Evolutionary conservation across 2,888 invertebrate genomes (phyloP), one percentile per base, ranked within the genome.

Genomic region (Cheilosia pagana): DNA sequence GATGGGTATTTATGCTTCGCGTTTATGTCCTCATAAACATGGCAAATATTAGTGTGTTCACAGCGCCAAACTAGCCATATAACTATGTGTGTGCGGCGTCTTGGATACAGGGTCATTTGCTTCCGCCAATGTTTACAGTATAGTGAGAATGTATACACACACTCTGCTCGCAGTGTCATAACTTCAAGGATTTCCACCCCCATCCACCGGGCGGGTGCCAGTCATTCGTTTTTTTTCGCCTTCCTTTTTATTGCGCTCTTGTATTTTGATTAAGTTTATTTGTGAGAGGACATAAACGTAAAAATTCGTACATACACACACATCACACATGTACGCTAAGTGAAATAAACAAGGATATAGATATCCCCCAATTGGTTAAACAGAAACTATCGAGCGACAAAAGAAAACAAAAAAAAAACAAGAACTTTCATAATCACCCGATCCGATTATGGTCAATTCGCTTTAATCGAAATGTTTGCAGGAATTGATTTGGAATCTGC

Each of bases 221-320:
- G 21, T 16, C 16, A 28, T 8, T 28, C 28, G 28, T 28, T 16
- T 60, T 81, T 81, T 76, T 71, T 65, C 62, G 41, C 6, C 43
- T 52, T 41, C 53, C 43, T 23, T 83, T 83, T 83, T 83, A 83
- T 83, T 74, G 67, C 63, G 62, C 72, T 77, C 83, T 85, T 79
- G 79, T 74, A 65, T 85, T 85, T 85, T 85, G 83, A 85, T 85
- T 85, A 85, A 85, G 57, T 79, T 85, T 79, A 85, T 79, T 85
- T 85, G 41, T 35, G 82, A 45, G 78, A 28, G 39, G 68, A 52
- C 43, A 68, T 83, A 83, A 82, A 82, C 72, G 71, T 77, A 82
- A 78, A 78, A 83, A 67, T 72, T 50, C 16, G 35, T 6, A 62
- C 25, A 35, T 53, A 45, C 14, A 21, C 14, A 10, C 2, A 62